Percentiles rank a stretch among this genome's conserved stretches.
Evolutionary conservation across 1,140 invertebrate genomes (phyloP).

Genomic region (Grapholita molesta): DNA sequence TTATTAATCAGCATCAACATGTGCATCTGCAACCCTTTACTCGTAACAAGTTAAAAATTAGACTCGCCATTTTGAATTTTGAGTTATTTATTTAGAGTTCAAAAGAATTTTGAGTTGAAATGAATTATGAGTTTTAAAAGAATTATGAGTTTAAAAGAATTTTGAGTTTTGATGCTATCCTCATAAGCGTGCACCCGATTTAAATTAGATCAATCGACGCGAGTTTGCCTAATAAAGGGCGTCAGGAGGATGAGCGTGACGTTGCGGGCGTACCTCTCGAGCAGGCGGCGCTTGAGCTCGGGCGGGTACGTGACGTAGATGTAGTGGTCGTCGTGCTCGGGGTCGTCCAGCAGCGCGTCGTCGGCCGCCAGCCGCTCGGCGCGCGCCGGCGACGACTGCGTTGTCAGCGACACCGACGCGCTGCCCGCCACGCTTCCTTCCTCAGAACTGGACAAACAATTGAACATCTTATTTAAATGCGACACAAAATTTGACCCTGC

Average conservation of each 20-base stretch:
- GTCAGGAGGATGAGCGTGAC: conserved; percentile 62
- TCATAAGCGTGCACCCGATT: neutral
- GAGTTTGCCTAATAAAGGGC: conserved; percentile 53
- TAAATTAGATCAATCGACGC: conserved; percentile 43
- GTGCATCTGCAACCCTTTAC: too few species aligned
- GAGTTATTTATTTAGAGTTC: too few species aligned
- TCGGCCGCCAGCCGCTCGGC: conserved; percentile 65
- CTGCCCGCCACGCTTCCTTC: conserved; percentile 80
- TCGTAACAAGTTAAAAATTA: too few species aligned
- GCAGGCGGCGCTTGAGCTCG: conserved; percentile 87
- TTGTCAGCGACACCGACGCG: conserved; percentile 80
- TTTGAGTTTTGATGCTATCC: too few species aligned
- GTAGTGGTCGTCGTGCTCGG: conserved; percentile 84
- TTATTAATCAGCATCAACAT: too few species aligned
- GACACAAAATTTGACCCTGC: neutral
- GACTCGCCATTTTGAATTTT: too few species aligned
- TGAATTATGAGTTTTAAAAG: too few species aligned
- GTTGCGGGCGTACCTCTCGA: conserved; percentile 84
- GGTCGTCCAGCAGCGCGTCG: conserved; percentile 65
- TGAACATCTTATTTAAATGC: neutral
- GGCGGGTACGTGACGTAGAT: conserved; percentile 92
- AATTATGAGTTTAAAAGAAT: too few species aligned
- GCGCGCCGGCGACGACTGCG: conserved; percentile 80
- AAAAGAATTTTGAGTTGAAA: too few species aligned
- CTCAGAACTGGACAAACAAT: conserved; percentile 75